Percentiles rank a stretch among this genome's conserved stretches.
Evolutionary conservation across 2,888 invertebrate genomes (phyloP).

Genomic region (Chironomus riparius): DNA sequence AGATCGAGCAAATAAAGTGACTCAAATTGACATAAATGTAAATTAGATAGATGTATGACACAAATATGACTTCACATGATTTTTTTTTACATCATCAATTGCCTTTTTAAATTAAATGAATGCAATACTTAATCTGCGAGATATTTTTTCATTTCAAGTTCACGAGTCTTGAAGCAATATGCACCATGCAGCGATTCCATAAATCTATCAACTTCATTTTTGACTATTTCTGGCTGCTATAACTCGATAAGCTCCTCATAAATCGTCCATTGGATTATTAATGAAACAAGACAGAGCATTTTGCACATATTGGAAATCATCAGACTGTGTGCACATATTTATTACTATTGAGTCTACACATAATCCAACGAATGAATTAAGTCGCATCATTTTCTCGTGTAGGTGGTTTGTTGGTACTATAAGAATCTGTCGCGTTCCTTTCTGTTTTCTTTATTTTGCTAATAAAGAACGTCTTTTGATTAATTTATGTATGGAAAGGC

Average conservation of each 20-base stretch:
- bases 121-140: not conserved
- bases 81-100: not conserved
- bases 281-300: not conserved
- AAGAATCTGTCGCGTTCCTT: not conserved
- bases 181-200: constrained; percentile 11
- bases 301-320: not conserved
- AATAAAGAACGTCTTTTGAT: not conserved
- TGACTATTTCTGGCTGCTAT: not conserved
- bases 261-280: not conserved
- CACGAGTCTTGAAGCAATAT: not conserved
- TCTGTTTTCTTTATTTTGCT: not conserved
- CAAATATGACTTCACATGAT: not conserved
- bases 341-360: not conserved
- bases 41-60: not conserved
- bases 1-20: not conserved
- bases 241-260: not conserved
- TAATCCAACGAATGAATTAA: not conserved
- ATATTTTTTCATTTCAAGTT: constrained; percentile 5
- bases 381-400: not conserved
- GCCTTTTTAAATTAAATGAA: not conserved
- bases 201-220: not conserved
- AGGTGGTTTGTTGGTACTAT: not conserved
- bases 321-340: not conserved
- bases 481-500: not conserved
- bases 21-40: constrained; percentile 13